Base-by-base conservation (phyloP, 2,113 vertebrate genomes). In the Haliaeetus leucogaster region DNA sequence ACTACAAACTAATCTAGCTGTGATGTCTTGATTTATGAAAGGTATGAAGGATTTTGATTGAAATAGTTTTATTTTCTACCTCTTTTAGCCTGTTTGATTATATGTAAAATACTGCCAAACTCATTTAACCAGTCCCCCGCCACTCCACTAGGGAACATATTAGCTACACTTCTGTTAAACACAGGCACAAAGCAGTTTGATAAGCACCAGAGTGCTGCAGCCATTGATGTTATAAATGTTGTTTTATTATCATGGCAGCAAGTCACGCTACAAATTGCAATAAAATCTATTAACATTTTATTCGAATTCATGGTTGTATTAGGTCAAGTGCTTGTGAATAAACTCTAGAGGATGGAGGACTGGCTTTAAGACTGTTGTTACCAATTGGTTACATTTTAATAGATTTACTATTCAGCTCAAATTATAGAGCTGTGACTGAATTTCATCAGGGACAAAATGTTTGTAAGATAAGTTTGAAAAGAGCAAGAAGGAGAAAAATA, bases 221-320 rank as follows among this genome's bases (percentile, higher is more conserved):
- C 36, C 76, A 55, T 0, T 58, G 56, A 50, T 14, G 36, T 79
- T 78, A 45, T 16, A 79, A 82, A 79, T 70, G 30, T 36, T 70
- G 53, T 14, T 97, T 91, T 77, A 94, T 62, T 80, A 77, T 91
- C 20, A 2, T 6, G 32, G 78, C 50, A 95, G 73, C 66, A 79
- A 87, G 65, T 76, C 73, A 73, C 2, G 2, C 53, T 42, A 53
- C 0, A 0, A 95, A 86, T 30, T 55, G 74, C 53, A 94, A 93
- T 85, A 89, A 95, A 94, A 90, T 73, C 81, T 72, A n/a, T 87
- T 90, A 94, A 92, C 61, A 73, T 77, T 94, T 94, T 90, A 86
- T 73, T 95, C 76, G 70, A 86, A 74, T 86, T 86, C 66, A 70
- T 0, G 5, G 91, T 68, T 10, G 2, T 79, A 77, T 82, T 76